Evolutionary conservation across 2,113 vertebrate genomes (phyloP).

Genomic region (Elephas maximus): DNA sequence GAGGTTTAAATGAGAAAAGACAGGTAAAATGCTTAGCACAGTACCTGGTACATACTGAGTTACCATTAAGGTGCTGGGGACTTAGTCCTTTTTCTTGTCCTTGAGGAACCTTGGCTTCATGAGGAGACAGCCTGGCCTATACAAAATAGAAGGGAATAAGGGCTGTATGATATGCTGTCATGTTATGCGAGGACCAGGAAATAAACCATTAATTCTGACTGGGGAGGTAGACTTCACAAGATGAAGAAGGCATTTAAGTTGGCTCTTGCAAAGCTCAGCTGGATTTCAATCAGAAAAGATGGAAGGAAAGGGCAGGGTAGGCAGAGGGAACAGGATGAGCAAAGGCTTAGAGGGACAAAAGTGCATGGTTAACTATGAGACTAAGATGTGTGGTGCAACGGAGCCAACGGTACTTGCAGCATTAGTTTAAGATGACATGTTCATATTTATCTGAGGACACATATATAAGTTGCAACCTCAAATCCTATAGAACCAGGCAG

Average conservation of each 20-base stretch:
- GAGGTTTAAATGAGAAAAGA: background rate
- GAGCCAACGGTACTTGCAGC: background rate
- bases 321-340: background rate
- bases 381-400: background rate
- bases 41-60: background rate
- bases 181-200: background rate
- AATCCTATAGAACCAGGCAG: background rate
- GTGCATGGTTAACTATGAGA: background rate
- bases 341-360: background rate
- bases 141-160: background rate
- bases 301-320: background rate
- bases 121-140: background rate
- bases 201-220: background rate
- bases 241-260: background rate
- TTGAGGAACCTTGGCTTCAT: background rate
- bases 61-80: background rate
- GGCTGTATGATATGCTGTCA: background rate
- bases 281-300: background rate
- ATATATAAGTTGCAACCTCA: background rate
- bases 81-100: background rate
- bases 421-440: background rate
- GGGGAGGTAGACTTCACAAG: background rate
- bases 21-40: background rate
- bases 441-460: background rate
- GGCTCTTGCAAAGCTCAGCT: background rate